Conservation (phyloP, 2,797 vertebrate species). For the Acomys russatus region DNA sequence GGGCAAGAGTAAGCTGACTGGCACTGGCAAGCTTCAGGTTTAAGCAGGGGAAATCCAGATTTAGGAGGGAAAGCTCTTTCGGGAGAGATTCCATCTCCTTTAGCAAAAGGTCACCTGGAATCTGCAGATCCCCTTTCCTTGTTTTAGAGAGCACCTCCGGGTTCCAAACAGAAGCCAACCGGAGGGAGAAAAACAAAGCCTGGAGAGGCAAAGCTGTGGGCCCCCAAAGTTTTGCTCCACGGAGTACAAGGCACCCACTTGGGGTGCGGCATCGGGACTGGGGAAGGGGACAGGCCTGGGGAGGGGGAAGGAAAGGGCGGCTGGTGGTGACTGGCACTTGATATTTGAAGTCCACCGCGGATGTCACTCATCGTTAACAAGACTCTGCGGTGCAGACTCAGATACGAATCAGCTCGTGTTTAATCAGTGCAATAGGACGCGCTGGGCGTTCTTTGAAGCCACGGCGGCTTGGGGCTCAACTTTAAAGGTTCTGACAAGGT, state of each 20-base stretch:
- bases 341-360: slow-evolving; percentile 82
- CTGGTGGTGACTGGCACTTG: slow-evolving; percentile 82
- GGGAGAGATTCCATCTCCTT: background rate
- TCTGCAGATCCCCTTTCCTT: slow-evolving; percentile 66
- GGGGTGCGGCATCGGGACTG: slow-evolving; percentile 78
- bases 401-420: slow-evolving; percentile 80
- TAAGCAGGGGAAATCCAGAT: background rate
- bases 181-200: slow-evolving; percentile 82
- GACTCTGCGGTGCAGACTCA: slow-evolving; percentile 84
- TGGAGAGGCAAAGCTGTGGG: slow-evolving; percentile 81
- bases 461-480: slow-evolving; percentile 80
- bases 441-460: slow-evolving; percentile 77
- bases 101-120: slow-evolving; percentile 1
- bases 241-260: slow-evolving; percentile 81
- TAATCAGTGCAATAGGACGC: slow-evolving; percentile 82
- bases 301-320: slow-evolving; percentile 3
- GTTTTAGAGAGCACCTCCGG: slow-evolving; percentile 75
- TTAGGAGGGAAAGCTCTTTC: background rate
- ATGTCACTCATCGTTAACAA: slow-evolving; percentile 82
- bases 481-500: slow-evolving; percentile 79
- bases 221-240: slow-evolving; percentile 85
- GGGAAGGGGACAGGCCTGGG: background rate
- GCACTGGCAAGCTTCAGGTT: background rate
- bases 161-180: slow-evolving; percentile 81
- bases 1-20: background rate